These are phyloP conservation scores for Antedon mediterranea DNA, from an alignment of 53 echinoderm and acorn worm genomes.

Conservation along the genomic window DNA sequence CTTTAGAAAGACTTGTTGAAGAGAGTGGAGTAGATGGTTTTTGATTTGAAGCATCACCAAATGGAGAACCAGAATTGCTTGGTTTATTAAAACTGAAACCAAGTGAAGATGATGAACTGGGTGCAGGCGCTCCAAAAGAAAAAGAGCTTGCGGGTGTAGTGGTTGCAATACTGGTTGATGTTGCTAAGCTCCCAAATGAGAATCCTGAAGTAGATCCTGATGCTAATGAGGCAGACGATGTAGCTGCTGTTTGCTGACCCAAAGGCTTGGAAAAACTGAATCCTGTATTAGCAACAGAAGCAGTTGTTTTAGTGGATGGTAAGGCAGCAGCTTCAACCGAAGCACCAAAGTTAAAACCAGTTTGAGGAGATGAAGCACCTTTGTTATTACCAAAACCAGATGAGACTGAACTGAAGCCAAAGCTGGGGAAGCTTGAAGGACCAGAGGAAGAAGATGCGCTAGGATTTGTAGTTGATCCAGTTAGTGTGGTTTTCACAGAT, in stretches of 20 bases:
- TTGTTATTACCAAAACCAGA: neutral
- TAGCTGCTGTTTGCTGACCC: neutral
- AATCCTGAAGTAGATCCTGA: constrained; percentile 11
- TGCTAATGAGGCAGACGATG: neutral
- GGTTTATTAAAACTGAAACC: neutral
- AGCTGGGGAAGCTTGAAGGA: neutral
- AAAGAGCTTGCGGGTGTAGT: neutral
- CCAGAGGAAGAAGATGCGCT: neutral
- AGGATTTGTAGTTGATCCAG: neutral
- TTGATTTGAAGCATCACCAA: neutral
- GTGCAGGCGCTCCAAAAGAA: neutral
- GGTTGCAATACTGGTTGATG: constrained; percentile 4
- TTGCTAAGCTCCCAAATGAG: neutral
- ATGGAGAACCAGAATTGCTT: constrained; percentile 13
- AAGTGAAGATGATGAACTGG: neutral
- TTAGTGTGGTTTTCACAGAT: neutral
- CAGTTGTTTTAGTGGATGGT: neutral
- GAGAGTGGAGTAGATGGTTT: neutral
- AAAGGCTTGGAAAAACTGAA: constrained; percentile 1
- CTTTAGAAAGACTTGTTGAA: neutral
- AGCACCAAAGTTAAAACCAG: neutral
- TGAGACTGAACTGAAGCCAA: constrained; percentile 6
- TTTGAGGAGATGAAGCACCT: neutral
- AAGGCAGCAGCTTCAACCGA: neutral
- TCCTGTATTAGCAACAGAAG: neutral